Base-by-base conservation (phyloP, 2,888 invertebrate genomes). In the Melieria picta region DNA sequence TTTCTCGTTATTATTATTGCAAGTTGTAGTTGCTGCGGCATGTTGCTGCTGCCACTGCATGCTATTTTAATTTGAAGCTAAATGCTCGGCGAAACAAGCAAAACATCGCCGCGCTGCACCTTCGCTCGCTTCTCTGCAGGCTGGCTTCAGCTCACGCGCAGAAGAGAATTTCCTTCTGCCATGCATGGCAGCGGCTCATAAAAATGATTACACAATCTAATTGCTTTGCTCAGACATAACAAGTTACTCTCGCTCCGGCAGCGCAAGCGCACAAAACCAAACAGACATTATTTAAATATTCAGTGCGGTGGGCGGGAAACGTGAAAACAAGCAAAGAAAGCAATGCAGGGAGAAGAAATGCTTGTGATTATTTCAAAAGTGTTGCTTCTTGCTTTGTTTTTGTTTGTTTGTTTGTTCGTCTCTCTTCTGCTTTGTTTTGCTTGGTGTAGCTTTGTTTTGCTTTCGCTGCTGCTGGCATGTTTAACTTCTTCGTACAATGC, bases 191-290 rank as follows among this genome's bases (percentile, higher is more conserved):
- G 50, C 50, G 3, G 50, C 50, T 50, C 50, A 50, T 50, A 50
- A 50, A 50, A 50, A 50, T 50, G 50, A 50, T 50, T 50, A 50
- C 50, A 50, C 50, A 50, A 50, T 50, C 50, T 50, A 50, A 50
- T 50, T 50, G 50, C 11, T 50, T 50, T 50, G 50, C 50, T 50
- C 11, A 50, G 11, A 9, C 9, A 11, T 11, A 50, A 50, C 50
- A 50, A 10, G 50, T 11, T 11, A 30, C 50, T 50, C 50, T 1
- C 50, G 10, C 9, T 2, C 50, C 50, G 50, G 3, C 50, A 3
- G 10, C 50, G 10, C 50, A 10, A 9, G 9, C 50, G 9, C 50
- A 30, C 30, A 30, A 30, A 30, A 30, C 30, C 30, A 30, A 30
- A 30, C 11, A 50, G 50, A 50, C 9, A 50, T 11, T 50, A 50